Evolutionary conservation across 35 echinoderm and acorn worm genomes (phyloP), one percentile per base, ranked within the genome.

Genomic region (Heliocidaris erythrogramma): DNA sequence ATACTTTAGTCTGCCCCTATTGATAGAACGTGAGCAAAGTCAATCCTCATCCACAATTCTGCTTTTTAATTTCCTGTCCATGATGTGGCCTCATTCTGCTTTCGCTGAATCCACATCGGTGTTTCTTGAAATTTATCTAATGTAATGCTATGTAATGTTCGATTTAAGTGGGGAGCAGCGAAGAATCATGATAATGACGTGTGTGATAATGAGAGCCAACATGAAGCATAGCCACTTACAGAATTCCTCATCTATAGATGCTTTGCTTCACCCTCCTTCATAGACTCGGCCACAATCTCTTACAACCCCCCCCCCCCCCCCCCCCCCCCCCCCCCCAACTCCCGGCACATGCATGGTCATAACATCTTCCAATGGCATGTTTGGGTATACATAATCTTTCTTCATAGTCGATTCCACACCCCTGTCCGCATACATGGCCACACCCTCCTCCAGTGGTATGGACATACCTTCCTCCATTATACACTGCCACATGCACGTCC

Each of bases 11-110:
- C 27, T 78, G 18, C 27, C 65, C 27, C 7, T 78, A 78, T 78
- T 78, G 65, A 78, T 78, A 78, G 65, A n/a, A 78, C 65, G 65
- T 78, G 65, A 27, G 17, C 65, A 78, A 78, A 78, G 65, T 78
- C 21, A 78, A 78, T 78, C 65, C 21, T 27, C 18, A 78, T 78
- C 65, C 27, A n/a, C 21, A 78, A 78, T 27, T 27, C 27, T 24
- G 7, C 17, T 78, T 78, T 71, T 78, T 78, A 78, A 78, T 78
- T 78, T 78, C 65, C 65, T 78, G 65, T 78, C 65, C 21, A 78
- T n/a, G 65, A 78, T 78, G 65, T n/a, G 65, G 27, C 65, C 27
- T 78, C 65, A 78, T 78, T 21, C 27, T 78, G 14, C 18, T 78
- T 78, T 78, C 65, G 65, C 65, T 24, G 21, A 78, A 78, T 24